Conservation (phyloP, 2,888 invertebrate genomes). For the Pemphredon lugubris region DNA sequence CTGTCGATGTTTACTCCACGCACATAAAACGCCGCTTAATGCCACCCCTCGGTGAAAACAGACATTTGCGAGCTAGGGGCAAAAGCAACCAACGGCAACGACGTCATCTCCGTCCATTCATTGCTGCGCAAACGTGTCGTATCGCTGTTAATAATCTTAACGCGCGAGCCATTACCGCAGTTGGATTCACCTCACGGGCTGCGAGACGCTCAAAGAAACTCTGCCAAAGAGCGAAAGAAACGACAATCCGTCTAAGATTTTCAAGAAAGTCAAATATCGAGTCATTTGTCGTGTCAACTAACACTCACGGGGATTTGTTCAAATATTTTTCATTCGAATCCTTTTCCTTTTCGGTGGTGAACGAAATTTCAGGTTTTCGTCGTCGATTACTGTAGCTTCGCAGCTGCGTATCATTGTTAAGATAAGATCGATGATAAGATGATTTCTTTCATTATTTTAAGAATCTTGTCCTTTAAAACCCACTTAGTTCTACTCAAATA, state of each 20-base stretch:
- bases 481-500: too few relatives aligned
- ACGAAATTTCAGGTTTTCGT: too few relatives aligned
- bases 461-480: too few relatives aligned
- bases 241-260: too few relatives aligned
- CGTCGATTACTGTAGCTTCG: too few relatives aligned
- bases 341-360: too few relatives aligned
- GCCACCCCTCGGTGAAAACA: not conserved
- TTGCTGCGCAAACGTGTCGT: constrained; percentile 16
- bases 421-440: too few relatives aligned
- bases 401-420: too few relatives aligned
- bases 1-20: constrained; percentile 16
- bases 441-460: too few relatives aligned
- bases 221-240: not conserved
- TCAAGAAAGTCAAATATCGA: too few relatives aligned
- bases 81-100: not conserved
- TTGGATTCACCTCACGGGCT: not conserved
- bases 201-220: constrained; percentile 7
- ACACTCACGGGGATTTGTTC: too few relatives aligned
- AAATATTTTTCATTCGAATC: not conserved
- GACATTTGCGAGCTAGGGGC: not conserved
- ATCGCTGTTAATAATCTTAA: constrained; percentile 23
- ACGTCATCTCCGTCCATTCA: constrained; percentile 13
- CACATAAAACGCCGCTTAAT: constrained; percentile 12
- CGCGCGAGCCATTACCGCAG: constrained; percentile 11
- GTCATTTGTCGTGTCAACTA: too few relatives aligned